Conservation (phyloP, 1,140 invertebrate species). For the Aphaenogaster rudis region DNA sequence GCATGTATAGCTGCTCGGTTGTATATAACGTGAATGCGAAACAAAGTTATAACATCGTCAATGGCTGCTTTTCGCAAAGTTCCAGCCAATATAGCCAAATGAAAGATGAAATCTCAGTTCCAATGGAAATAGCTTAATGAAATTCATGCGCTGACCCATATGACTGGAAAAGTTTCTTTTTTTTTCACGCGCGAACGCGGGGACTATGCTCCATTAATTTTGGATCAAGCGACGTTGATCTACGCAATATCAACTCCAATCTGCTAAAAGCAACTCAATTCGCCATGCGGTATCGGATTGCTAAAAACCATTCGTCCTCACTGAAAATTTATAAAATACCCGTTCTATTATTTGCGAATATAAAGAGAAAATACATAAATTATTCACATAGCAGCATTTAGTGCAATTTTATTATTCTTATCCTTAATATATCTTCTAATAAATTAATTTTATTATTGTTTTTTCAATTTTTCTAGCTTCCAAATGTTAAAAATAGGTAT, state of each 20-base stretch:
- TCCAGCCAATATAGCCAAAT: constrained; percentile 42
- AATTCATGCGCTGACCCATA: constrained; percentile 12
- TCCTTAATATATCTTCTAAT: not conserved
- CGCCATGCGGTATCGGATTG: constrained; percentile 4
- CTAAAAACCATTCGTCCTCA: constrained; percentile 23
- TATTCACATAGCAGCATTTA: not conserved
- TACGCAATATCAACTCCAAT: constrained; percentile 38
- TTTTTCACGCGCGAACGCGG: not conserved
- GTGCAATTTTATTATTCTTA: not conserved
- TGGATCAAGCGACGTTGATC: constrained; percentile 34
- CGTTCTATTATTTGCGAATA: not conserved
- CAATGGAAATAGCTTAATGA: constrained; percentile 45
- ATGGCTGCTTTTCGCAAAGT: constrained; percentile 35
- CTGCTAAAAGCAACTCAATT: constrained; percentile 46
- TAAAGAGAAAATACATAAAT: not conserved
- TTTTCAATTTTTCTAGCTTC: not conserved
- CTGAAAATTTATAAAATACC: constrained; percentile 18
- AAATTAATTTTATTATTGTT: not conserved
- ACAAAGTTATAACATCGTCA: constrained; percentile 43
- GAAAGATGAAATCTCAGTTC: constrained; percentile 46
- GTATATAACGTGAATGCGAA: constrained; percentile 39
- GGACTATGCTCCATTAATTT: constrained; percentile 43
- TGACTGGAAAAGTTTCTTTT: not conserved
- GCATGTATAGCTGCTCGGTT: not conserved
- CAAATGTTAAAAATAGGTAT: not conserved